Conservation (phyloP, 2,888 invertebrate species). For the Orthosia cruda region DNA sequence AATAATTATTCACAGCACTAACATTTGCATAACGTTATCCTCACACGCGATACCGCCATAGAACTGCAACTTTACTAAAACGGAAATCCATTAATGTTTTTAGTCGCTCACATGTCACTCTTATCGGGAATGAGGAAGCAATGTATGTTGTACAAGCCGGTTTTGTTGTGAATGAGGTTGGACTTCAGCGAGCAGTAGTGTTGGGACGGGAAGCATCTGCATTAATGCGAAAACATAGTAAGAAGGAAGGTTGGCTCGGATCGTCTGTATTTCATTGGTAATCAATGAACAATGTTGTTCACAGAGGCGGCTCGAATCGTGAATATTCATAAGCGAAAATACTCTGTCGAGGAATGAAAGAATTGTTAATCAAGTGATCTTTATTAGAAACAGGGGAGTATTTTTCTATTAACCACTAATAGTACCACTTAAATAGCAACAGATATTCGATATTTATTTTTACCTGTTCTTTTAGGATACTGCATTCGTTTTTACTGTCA, state of each 20-base stretch:
- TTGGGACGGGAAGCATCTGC: slow-evolving; percentile 62
- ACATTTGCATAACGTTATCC: slow-evolving; percentile 81
- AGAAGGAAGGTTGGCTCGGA: slow-evolving; percentile 48
- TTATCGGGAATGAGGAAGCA: slow-evolving; percentile 77
- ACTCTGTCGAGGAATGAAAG: slow-evolving; percentile 35
- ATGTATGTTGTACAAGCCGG: slow-evolving; percentile 78
- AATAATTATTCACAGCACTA: slow-evolving; percentile 81
- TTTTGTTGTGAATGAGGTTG: slow-evolving; percentile 62
- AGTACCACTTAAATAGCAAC: neutral
- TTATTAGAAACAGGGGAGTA: slow-evolving; percentile 17
- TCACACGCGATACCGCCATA: slow-evolving; percentile 76
- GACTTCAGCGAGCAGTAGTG: slow-evolving; percentile 54
- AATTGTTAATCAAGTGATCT: slow-evolving; percentile 38
- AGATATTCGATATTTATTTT: slow-evolving; percentile 6
- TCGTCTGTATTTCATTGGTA: slow-evolving; percentile 56
- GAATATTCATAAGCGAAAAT: slow-evolving; percentile 59
- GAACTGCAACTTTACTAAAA: slow-evolving; percentile 69
- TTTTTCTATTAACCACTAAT: neutral
- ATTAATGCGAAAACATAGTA: slow-evolving; percentile 64
- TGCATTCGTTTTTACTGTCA: too few species aligned
- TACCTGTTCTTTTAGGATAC: neutral
- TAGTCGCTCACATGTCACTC: slow-evolving; percentile 74
- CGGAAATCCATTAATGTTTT: slow-evolving; percentile 85
- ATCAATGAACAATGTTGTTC: slow-evolving; percentile 61
- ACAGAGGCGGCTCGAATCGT: slow-evolving; percentile 30